phyloP scores from a whole-genome alignment of 1,140 invertebrate species.

The Steinernema feltiae region DNA sequence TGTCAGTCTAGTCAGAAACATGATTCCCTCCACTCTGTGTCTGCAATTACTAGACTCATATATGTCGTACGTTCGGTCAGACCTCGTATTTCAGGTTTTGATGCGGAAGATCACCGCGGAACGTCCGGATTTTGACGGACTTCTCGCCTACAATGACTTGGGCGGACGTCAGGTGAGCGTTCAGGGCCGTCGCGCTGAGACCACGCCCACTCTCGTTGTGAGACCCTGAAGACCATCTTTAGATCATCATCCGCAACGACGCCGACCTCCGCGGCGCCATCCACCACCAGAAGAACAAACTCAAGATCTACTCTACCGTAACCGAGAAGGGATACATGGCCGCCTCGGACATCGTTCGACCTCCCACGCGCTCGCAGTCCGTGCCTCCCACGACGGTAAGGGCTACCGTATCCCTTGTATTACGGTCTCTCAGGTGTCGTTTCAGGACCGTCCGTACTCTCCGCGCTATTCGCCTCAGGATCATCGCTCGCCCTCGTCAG shows the following conservation, averaged over 20 bases:
- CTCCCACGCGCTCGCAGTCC: conserved; percentile 41
- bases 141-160: too few species aligned
- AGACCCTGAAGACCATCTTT: too few species aligned
- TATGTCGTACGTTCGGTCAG: too few species aligned
- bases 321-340: conserved; percentile 45
- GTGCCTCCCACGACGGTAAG: conserved; percentile 42
- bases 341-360: conserved; percentile 41
- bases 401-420: neutral
- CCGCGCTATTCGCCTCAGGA: conserved; percentile 23
- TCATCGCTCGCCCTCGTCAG: conserved; percentile 34
- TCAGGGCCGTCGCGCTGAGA: neutral
- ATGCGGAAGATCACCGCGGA: too few species aligned
- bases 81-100: too few species aligned
- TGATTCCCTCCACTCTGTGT: too few species aligned
- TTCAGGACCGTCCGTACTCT: conserved; percentile 33
- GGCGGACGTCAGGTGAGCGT: too few species aligned
- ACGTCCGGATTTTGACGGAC: too few species aligned
- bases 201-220: neutral
- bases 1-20: too few species aligned
- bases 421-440: neutral
- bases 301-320: conserved; percentile 42
- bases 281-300: conserved; percentile 32
- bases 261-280: conserved; percentile 38
- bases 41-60: too few species aligned
- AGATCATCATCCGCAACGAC: conserved; percentile 42